Evolutionary conservation across 2,888 invertebrate genomes (phyloP).

Genomic region (Conops quadrifasciatus): DNA sequence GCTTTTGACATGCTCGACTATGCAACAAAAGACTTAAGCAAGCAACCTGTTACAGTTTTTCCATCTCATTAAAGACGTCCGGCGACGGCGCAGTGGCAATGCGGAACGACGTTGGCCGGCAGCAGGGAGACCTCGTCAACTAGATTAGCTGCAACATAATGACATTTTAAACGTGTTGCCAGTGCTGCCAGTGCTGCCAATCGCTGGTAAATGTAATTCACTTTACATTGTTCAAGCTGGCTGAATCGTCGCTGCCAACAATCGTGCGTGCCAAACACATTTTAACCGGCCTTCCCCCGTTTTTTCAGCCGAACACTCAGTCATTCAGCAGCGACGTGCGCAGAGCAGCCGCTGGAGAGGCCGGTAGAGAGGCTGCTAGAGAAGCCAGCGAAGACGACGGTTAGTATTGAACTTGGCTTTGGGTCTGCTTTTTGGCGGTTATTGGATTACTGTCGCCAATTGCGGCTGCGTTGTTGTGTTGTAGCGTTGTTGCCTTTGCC

Average conservation of each 20-base stretch:
- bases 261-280: no score
- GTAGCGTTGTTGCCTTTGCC: not conserved
- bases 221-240: constrained; percentile 17
- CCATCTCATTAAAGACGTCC: constrained; percentile 18
- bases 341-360: not conserved
- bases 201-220: constrained; percentile 24
- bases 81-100: not conserved
- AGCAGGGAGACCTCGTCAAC: not conserved
- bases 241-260: not conserved
- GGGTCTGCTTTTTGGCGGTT: constrained; percentile 30
- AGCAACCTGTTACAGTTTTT: constrained; percentile 28
- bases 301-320: no score
- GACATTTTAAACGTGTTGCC: constrained; percentile 29
- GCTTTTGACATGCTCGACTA: not conserved
- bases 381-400: not conserved
- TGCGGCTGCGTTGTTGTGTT: not conserved
- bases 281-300: no score
- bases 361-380: no score
- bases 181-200: constrained; percentile 31
- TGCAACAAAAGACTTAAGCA: constrained; percentile 22
- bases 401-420: constrained; percentile 34
- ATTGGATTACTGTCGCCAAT: constrained; percentile 22
- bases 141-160: not conserved
- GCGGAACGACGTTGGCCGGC: not conserved
- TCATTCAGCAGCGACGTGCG: not conserved